Conservation (phyloP, 2,797 vertebrate genomes). For the Platyrinchus mystaceus region DNA sequence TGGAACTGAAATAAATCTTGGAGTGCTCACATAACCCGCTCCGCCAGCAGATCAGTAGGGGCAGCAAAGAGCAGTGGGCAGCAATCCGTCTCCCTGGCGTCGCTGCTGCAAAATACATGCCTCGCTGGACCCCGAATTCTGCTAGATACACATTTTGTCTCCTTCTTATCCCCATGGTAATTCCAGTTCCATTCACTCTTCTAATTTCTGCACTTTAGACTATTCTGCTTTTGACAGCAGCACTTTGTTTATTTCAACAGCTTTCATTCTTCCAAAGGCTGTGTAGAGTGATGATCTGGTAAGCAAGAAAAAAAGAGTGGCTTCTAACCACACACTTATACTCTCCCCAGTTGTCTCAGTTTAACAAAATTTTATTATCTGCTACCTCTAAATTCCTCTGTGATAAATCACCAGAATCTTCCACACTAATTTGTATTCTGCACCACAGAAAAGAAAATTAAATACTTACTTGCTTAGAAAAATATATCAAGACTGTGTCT, state of each 20-base stretch:
- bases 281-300: not conserved
- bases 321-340: not conserved
- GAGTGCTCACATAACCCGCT: not conserved
- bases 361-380: constrained; percentile 16
- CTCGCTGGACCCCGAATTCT: constrained; percentile 23
- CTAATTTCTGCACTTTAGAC: constrained; percentile 42
- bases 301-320: not conserved
- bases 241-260: constrained; percentile 49
- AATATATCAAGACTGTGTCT: not conserved
- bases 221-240: constrained; percentile 50
- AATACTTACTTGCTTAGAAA: not conserved
- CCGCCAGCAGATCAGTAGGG: not conserved
- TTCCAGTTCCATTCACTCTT: constrained; percentile 45
- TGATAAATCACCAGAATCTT: not conserved
- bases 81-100: not conserved
- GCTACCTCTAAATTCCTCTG: not conserved
- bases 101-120: not conserved
- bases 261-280: not conserved
- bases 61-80: constrained; percentile 15
- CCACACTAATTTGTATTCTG: not conserved
- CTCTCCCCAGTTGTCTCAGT: not conserved
- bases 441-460: not conserved
- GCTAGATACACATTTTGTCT: not conserved
- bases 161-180: not conserved
- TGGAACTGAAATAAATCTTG: not conserved